Conservation (phyloP, 2,797 vertebrate genomes). For the Coluber constrictor region DNA sequence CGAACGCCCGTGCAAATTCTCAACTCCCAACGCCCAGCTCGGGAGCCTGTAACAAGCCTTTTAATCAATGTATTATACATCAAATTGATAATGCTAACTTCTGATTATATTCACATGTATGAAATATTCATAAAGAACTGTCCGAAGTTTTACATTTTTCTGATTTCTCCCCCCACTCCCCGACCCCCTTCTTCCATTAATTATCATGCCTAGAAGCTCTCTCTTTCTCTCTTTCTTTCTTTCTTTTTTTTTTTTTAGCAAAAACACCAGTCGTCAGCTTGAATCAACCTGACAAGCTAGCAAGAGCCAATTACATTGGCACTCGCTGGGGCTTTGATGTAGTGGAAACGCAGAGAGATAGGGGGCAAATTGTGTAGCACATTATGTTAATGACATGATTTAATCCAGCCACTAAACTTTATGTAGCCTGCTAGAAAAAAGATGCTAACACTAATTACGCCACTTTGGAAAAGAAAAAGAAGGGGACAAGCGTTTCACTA, state of each 20-base stretch:
- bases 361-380: constrained; percentile 91
- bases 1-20: constrained; percentile 75
- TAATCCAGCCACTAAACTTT: constrained; percentile 98
- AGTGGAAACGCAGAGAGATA: constrained; percentile 89
- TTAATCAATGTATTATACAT: constrained; percentile 90
- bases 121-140: constrained; percentile 94
- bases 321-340: constrained; percentile 94
- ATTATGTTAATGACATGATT: constrained; percentile 98
- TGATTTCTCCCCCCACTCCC: constrained; percentile 75
- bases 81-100: constrained; percentile 91
- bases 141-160: constrained; percentile 89
- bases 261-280: constrained; percentile 89
- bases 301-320: constrained; percentile 92
- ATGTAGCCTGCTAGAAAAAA: constrained; percentile 93
- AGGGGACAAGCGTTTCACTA: constrained; percentile 81
- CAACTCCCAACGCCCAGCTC: constrained; percentile 73
- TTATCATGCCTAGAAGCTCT: constrained; percentile 94
- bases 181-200: constrained; percentile 76
- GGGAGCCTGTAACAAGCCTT: constrained; percentile 75
- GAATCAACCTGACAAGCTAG: constrained; percentile 95
- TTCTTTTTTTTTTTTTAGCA: constrained; percentile 74
- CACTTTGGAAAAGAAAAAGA: constrained; percentile 80
- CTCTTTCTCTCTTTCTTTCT: constrained; percentile 72
- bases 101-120: constrained; percentile 92
- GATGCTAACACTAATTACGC: constrained; percentile 95